Conservation (phyloP, 2,888 invertebrate species). For the Pseudococcus viburni region DNA sequence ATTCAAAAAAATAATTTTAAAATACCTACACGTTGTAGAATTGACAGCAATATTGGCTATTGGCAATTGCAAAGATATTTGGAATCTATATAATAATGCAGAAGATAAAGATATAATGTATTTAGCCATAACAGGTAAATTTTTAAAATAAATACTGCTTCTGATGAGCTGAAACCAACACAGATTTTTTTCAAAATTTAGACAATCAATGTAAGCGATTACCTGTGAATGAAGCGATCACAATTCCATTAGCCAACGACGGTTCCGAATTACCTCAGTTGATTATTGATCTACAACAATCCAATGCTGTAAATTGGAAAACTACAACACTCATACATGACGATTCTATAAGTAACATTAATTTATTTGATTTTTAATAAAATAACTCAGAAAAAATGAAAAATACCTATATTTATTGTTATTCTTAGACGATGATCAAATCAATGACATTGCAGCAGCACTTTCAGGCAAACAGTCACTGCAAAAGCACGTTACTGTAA, state of each 20-base stretch:
- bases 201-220: constrained; percentile 86
- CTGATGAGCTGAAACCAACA: not conserved
- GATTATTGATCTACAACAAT: constrained; percentile 81
- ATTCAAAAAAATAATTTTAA: not conserved
- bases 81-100: constrained; percentile 79
- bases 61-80: constrained; percentile 78
- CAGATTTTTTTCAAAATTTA: not conserved
- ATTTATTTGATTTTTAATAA: too few species aligned
- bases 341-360: constrained; percentile 78
- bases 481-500: constrained; percentile 62
- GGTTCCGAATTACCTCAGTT: constrained; percentile 86
- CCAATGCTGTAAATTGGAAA: constrained; percentile 80
- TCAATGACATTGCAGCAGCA: constrained; percentile 52
- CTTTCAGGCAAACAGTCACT: constrained; percentile 45
- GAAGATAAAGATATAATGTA: constrained; percentile 79
- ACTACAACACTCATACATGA: constrained; percentile 82
- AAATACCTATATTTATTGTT: too few species aligned
- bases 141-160: not conserved
- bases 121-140: constrained; percentile 77
- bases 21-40: constrained; percentile 45
- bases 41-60: constrained; percentile 49
- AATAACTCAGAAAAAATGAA: too few species aligned
- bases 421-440: constrained; percentile 47
- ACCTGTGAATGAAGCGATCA: constrained; percentile 79
- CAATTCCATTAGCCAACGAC: constrained; percentile 78